Evolutionary conservation across 2,113 vertebrate species (phyloP).

Genomic region (Butorides virescens): DNA sequence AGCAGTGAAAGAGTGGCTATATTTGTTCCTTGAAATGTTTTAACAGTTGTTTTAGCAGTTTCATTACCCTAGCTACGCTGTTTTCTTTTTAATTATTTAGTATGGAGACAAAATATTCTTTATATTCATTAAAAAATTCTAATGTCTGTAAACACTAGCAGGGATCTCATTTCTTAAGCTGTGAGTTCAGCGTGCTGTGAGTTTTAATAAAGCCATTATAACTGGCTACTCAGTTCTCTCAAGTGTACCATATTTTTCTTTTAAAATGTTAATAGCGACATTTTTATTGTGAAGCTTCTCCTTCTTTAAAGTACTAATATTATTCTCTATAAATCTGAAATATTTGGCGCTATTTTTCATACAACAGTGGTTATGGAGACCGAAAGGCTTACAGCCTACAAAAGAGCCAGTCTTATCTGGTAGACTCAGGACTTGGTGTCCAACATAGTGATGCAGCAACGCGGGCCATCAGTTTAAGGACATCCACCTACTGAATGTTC

Average conservation of each 20-base stretch:
- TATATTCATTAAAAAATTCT: background rate
- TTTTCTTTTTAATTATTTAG: background rate
- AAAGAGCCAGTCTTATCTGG: background rate
- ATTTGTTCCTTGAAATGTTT: background rate
- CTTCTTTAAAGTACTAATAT: background rate
- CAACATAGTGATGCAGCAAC: background rate
- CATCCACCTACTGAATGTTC: background rate
- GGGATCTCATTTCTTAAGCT: background rate
- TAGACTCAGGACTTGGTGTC: background rate
- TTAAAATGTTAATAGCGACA: background rate
- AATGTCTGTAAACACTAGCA: background rate
- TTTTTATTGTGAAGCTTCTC: background rate
- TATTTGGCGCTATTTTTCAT: background rate
- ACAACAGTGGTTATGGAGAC: background rate
- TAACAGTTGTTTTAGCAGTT: background rate
- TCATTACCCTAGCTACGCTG: background rate
- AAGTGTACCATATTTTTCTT: background rate
- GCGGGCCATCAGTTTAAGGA: background rate
- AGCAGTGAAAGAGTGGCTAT: background rate
- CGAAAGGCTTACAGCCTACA: accelerated
- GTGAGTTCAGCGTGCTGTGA: background rate
- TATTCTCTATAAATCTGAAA: background rate
- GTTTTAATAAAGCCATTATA: conserved; percentile 38
- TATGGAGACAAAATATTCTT: background rate
- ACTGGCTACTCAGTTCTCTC: background rate